Evolutionary conservation across 2,888 invertebrate species (phyloP).

Genomic region (Agrochola litura): DNA sequence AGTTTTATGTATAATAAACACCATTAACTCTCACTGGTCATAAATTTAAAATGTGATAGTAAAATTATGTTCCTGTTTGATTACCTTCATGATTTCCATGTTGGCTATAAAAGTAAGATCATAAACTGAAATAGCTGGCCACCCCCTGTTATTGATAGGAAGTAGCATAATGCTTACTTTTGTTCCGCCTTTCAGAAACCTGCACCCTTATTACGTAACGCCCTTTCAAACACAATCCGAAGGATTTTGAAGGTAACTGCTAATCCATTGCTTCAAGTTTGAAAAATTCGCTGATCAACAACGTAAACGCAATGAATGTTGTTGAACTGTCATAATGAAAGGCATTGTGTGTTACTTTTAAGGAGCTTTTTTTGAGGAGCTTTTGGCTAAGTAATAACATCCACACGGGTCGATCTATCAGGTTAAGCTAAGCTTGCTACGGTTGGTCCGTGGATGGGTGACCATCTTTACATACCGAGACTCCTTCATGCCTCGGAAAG

Average conservation of each 20-base stretch:
- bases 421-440: no score
- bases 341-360: not conserved
- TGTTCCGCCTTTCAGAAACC: slow-evolving; percentile 20
- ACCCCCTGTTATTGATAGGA: slow-evolving; percentile 36
- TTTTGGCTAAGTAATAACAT: no score
- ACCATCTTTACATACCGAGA: no score
- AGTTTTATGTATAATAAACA: not conserved
- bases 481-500: no score
- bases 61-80: slow-evolving; percentile 23
- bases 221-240: not conserved
- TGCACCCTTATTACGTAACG: not conserved
- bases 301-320: not conserved
- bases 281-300: not conserved
- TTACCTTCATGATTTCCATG: slow-evolving; percentile 25
- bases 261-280: not conserved
- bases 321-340: not conserved
- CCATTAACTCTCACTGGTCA: slow-evolving; percentile 23
- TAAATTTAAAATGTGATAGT: slow-evolving; percentile 33
- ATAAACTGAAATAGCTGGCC: slow-evolving; percentile 29
- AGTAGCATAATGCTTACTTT: slow-evolving; percentile 4
- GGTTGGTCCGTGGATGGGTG: no score
- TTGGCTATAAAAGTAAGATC: slow-evolving; percentile 34
- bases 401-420: no score
- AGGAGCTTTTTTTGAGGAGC: not conserved
- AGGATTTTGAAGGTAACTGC: not conserved